Base-by-base conservation (phyloP, 2,888 invertebrate genomes). In the Spodoptera picta region DNA sequence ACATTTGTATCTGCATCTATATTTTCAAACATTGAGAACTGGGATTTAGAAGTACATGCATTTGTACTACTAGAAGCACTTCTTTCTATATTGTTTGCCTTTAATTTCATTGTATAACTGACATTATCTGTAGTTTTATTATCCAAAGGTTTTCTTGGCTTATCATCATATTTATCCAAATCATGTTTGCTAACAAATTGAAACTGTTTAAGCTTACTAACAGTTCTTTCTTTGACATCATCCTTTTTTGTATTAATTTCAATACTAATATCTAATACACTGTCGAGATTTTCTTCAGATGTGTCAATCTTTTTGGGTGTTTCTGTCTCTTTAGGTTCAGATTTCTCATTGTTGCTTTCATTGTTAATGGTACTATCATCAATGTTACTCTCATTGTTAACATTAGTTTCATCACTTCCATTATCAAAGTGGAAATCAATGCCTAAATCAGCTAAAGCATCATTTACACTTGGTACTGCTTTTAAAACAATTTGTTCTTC, bases 381-480 rank as follows among this genome's bases (percentile, higher is more conserved):
- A 10, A 27, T 27, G 27, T 19, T 1, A 19, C 19, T 19, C 19
- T 19, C 19, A 19, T 19, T 19, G 6, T 36, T 36, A 55, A 66
- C 31, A 48, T 60, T 52, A 45, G 31, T 60, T 56, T 71, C 60
- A 9, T 41, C 60, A 10, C 19, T 56, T n/a, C 73, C 55, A 52
- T 63, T 63, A 53, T 74, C 75, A 76, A 84, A 83, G 60, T 82
- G 85, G 23, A 94, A 89, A 79, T 92, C 85, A 43, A 93, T 89
- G 48, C 86, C 89, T 65, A 93, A 83, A 68, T 90, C 87, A 44
- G 85, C 82, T 65, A 91, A 93, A 24, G 86, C 85, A 80, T 95
- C 93, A 84, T 95, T 92, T 0, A 95, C 95, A 86, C 94, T 94
- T 0, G 94, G 95, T 4, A 95, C 86, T 69, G 85, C 90, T 70